These are phyloP conservation scores for Leucoraja ocellata DNA, from an alignment of 2,797 vertebrate genomes.

Conservation along the genomic window DNA sequence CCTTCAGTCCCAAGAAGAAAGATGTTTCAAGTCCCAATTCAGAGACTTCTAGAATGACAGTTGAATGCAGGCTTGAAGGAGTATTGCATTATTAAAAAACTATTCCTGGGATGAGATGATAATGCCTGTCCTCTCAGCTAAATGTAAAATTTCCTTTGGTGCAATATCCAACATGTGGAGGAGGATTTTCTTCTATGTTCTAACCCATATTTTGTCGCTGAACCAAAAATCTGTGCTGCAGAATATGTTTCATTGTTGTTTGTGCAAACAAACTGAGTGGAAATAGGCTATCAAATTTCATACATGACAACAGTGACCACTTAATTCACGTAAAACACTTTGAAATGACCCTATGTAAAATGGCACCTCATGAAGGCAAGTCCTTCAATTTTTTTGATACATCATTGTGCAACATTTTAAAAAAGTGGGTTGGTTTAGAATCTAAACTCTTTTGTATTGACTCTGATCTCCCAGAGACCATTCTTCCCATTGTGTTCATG, in stretches of 20 bases:
- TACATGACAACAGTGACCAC: not conserved
- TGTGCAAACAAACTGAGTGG: not conserved
- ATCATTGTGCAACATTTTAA: not conserved
- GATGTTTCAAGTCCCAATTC: not conserved
- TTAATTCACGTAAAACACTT: not conserved
- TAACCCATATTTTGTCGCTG: not conserved
- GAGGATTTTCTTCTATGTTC: not conserved
- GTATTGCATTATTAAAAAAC: too few relatives aligned
- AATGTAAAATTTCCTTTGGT: not conserved
- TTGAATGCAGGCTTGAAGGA: too few relatives aligned
- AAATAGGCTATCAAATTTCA: not conserved
- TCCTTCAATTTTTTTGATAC: not conserved
- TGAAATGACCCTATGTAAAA: not conserved
- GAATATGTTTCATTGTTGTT: not conserved
- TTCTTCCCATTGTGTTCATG: too few relatives aligned
- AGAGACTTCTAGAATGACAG: not conserved
- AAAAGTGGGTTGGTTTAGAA: not conserved
- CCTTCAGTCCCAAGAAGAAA: not conserved
- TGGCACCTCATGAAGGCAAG: not conserved
- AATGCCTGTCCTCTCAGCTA: not conserved
- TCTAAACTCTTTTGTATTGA: not conserved
- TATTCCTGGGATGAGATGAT: too few relatives aligned
- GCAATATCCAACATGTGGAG: not conserved
- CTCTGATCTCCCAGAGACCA: not conserved
- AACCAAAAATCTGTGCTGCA: not conserved